These are phyloP conservation scores for Saxicola maurus DNA, from an alignment of 2,797 vertebrate genomes.

Conservation along the genomic window DNA sequence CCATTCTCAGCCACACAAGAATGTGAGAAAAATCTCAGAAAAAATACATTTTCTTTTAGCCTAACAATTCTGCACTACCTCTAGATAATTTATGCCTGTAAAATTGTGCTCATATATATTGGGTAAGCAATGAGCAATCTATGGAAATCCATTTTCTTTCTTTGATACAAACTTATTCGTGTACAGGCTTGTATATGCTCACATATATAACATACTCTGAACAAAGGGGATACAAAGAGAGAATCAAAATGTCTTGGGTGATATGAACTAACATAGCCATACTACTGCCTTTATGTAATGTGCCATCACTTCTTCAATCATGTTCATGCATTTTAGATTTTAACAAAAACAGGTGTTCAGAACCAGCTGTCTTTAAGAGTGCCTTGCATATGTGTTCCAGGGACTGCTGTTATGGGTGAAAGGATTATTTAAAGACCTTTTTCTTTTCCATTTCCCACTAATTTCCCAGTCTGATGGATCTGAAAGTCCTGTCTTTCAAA, in stretches of 20 bases:
- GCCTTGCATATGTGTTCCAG: not conserved
- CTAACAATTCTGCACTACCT: not conserved
- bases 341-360: not conserved
- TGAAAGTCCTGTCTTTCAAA: not conserved
- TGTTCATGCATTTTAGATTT: not conserved
- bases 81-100: not conserved
- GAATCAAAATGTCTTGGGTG: not conserved
- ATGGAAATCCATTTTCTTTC: not conserved
- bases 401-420: not conserved
- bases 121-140: not conserved
- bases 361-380: not conserved
- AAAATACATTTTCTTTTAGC: not conserved
- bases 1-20: not conserved
- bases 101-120: not conserved
- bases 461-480: not conserved
- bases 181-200: not conserved
- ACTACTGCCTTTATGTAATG: not conserved
- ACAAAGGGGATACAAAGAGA: not conserved
- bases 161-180: not conserved
- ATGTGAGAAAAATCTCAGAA: not conserved
- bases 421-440: not conserved
- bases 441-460: not conserved
- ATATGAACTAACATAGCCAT: not conserved
- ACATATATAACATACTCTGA: not conserved
- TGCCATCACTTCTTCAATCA: not conserved